Evolutionary conservation across 2,888 invertebrate genomes (phyloP), one percentile per base, ranked within the genome.

Genomic region (Neoscelio sp.): DNA sequence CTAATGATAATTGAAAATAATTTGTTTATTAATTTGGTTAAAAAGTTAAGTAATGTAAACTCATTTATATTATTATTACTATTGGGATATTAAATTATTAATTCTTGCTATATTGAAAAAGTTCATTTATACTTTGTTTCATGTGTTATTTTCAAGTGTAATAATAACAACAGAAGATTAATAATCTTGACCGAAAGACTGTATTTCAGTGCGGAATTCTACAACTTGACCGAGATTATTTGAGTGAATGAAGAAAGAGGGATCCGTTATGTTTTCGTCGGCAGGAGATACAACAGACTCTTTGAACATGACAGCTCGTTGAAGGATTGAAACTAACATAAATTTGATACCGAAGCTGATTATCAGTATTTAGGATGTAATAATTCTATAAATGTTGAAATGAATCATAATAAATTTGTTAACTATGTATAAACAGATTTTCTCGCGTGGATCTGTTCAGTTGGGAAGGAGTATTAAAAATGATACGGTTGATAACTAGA

Each of bases 161-260:
- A 42, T 7, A 42, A 42, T 12, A 12, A 38, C 8, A 42, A 42
- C 6, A 15, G 1, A 17, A 42, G 4, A 42, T 3, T 42, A 7
- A 12, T 3, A 42, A 20, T 20, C 13, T 20, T n/a, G 38, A 13
- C 38, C 7, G 12, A 13, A 56, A 40, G 15, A 33, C 30, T 12
- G 13, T 40, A 38, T 26, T 56, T 26, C 26, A 15, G 26, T 15
- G 18, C 6, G 12, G n/a, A 40, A 26, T 40, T 56, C 40, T 56
- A 40, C 56, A 56, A 26, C 56, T 40, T 56, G 56, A 40, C 56
- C 56, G 56, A 56, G 56, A 40, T 56, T 15, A 56, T 38, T 56
- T 56, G 17, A 56, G 56, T 40, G 56, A 56, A 56, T 56, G 40
- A 56, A 40, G 26, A 40, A 50, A 33, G 17, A 28, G 50, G 17